Evolutionary conservation across 2,113 vertebrate species (phyloP).

Genomic region (Crocuta crocuta): DNA sequence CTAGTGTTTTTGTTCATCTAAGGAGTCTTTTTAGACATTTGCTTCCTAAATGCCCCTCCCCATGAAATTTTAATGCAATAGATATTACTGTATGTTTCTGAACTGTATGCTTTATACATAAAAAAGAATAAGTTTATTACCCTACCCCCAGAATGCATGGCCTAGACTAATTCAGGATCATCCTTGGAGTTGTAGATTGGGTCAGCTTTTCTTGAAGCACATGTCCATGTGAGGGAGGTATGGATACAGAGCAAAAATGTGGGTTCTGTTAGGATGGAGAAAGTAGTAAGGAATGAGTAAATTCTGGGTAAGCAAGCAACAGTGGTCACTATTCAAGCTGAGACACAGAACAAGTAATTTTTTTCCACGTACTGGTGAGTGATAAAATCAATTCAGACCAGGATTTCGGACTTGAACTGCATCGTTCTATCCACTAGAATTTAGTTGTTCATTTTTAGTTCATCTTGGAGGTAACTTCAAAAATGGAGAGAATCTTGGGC

Average conservation of each 20-base stretch:
- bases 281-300: background rate
- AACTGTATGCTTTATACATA: background rate
- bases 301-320: background rate
- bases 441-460: conserved; percentile 55
- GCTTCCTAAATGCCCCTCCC: background rate
- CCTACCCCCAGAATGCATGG: background rate
- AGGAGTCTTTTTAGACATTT: background rate
- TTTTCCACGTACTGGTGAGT: background rate
- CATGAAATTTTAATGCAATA: background rate
- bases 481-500: background rate
- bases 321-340: background rate
- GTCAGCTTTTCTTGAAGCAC: conserved; percentile 2
- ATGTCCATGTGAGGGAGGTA: background rate
- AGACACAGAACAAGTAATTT: background rate
- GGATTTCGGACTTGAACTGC: conserved; percentile 16
- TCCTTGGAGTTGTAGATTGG: background rate
- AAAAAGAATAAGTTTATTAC: background rate
- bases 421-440: background rate
- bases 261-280: background rate
- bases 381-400: background rate
- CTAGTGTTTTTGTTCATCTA: background rate
- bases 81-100: background rate
- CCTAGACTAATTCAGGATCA: conserved; percentile 10
- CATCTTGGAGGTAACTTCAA: background rate
- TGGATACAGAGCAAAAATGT: background rate